Base-by-base conservation (phyloP, 1,140 invertebrate genomes). In the Phymastichus coffea region DNA sequence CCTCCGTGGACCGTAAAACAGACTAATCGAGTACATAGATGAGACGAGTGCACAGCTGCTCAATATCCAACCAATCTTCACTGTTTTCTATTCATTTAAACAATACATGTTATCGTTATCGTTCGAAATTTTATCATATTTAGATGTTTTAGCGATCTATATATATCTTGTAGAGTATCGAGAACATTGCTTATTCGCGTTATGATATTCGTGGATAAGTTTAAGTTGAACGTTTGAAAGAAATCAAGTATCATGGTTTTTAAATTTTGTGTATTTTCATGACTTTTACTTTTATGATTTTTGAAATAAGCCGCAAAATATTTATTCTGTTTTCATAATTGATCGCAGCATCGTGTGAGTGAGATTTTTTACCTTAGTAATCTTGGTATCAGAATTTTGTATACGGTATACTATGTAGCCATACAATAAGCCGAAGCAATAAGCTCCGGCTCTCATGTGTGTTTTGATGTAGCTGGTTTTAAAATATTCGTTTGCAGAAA, bases 401-500 rank as follows among this genome's bases (percentile, higher is more conserved):
- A 88, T 79, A 52, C 80, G 75, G 69, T 87, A 82, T 12, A 85
- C 77, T n/a, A 87, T 67, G 62, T 86, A 87, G 22, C 85, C 87
- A 61, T 82, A 83, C 23, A 85, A 56, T 41, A 89, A 66, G 38
- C 87, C 87, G 67, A 87, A 79, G 60, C 83, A 84, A 64, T 89
- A 89, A 0, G 85, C 80, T 44, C 77, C 83, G 44, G 87, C 85
- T 69, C 87, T 82, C 83, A 87, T 87, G 65, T 89, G 87, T 2
- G 87, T 88, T 69, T 86, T 87, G 2, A 88, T 85, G 58, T 88
- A 89, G 6, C 80, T 81, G 35, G 79, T 81, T 58, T 79, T 81
- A 64, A 86, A 88, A 61, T 86, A 88, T 30, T 76, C 74, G 68
- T 88, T 87, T 9, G 69, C 72, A 2, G 81, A 78, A 49, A 87